phyloP scores from a whole-genome alignment of 2,797 vertebrate species.

The Neosilurus hyrtlii region DNA sequence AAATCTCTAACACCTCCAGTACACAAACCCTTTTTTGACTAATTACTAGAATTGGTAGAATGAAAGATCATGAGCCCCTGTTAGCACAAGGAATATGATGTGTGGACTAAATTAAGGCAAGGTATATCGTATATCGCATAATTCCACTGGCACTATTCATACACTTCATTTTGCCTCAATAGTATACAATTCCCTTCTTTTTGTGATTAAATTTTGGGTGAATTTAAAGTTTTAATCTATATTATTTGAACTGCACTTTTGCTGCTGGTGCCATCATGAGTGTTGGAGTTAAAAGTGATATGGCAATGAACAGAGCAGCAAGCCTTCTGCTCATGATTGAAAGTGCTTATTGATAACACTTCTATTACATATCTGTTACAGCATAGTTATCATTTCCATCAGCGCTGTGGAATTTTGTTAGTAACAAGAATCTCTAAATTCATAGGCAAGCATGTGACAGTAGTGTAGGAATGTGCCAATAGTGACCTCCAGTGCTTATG shows the following conservation, averaged over 20 bases:
- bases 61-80: not conserved
- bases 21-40: not conserved
- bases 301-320: not conserved
- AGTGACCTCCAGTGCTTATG: constrained; percentile 43
- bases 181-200: not conserved
- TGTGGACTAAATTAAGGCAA: constrained; percentile 44
- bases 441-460: not conserved
- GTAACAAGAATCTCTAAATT: not conserved
- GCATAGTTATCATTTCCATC: not conserved
- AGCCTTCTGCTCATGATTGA: not conserved
- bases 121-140: not conserved
- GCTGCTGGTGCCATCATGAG: not conserved
- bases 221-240: not conserved
- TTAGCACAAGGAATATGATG: constrained; percentile 71
- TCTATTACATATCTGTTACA: not conserved
- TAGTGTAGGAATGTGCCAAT: constrained; percentile 13
- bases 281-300: constrained; percentile 14
- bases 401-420: not conserved
- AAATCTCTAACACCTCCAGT: not conserved
- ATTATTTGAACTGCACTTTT: not conserved
- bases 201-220: not conserved
- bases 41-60: not conserved
- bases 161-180: not conserved
- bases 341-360: not conserved
- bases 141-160: not conserved